These are phyloP conservation scores for Probosciger aterrimus DNA, from an alignment of 2,113 vertebrate genomes.

Conservation along the genomic window DNA sequence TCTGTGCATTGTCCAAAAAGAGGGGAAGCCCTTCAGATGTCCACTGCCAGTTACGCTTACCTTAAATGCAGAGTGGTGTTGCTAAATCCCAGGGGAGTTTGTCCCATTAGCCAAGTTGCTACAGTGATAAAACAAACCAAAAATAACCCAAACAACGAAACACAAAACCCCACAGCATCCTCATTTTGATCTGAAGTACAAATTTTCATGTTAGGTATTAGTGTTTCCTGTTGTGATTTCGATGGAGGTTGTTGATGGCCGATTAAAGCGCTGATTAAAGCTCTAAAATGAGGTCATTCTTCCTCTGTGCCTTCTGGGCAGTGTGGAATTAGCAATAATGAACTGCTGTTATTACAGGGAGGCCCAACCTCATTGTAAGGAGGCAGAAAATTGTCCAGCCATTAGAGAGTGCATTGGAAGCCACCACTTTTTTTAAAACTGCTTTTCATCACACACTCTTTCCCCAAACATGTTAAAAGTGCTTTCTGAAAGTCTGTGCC, in stretches of 20 bases:
- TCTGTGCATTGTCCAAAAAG: background rate
- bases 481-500: background rate
- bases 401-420: background rate
- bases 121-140: background rate
- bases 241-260: background rate
- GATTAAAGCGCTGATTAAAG: background rate
- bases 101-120: background rate
- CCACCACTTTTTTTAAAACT: background rate
- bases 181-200: background rate
- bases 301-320: background rate
- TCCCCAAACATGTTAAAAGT: background rate
- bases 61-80: background rate
- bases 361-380: background rate
- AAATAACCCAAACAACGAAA: background rate
- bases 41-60: background rate
- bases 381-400: background rate
- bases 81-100: background rate
- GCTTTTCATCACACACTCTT: background rate
- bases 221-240: background rate
- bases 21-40: background rate
- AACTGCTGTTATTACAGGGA: background rate
- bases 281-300: background rate
- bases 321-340: background rate
- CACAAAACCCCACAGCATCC: accelerated
- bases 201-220: background rate